Evolutionary conservation across 2,113 vertebrate species (phyloP).

Genomic region (Anthoscopus minutus): DNA sequence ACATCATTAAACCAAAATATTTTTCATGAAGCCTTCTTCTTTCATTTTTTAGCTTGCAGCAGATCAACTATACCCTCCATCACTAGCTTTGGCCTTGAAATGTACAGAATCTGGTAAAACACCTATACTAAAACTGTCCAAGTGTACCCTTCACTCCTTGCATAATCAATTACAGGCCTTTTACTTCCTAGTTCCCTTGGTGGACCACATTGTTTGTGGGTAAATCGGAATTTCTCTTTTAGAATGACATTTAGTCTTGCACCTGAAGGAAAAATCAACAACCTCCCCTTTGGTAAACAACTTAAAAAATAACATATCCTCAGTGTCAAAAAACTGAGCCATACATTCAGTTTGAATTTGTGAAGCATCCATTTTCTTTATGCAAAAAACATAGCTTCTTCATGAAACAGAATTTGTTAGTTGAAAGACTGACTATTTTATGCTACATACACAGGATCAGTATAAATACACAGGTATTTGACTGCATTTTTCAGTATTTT

Average conservation of each 20-base stretch:
- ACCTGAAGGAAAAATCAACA: neutral
- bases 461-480: neutral
- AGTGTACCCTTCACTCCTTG: neutral
- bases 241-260: neutral
- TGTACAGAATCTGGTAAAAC: neutral
- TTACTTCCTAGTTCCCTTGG: neutral
- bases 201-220: neutral
- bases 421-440: neutral
- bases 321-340: neutral
- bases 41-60: neutral
- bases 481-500: neutral
- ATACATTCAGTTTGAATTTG: neutral
- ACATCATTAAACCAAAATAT: neutral
- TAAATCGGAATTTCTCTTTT: neutral
- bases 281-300: neutral
- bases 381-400: neutral
- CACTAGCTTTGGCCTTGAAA: neutral
- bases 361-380: neutral
- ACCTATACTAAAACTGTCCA: neutral
- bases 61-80: neutral
- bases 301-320: neutral
- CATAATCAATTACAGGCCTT: neutral
- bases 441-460: neutral
- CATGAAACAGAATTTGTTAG: neutral
- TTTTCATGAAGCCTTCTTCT: neutral